phyloP scores from a whole-genome alignment of 2,797 vertebrate genomes.

The Smutsia gigantea region DNA sequence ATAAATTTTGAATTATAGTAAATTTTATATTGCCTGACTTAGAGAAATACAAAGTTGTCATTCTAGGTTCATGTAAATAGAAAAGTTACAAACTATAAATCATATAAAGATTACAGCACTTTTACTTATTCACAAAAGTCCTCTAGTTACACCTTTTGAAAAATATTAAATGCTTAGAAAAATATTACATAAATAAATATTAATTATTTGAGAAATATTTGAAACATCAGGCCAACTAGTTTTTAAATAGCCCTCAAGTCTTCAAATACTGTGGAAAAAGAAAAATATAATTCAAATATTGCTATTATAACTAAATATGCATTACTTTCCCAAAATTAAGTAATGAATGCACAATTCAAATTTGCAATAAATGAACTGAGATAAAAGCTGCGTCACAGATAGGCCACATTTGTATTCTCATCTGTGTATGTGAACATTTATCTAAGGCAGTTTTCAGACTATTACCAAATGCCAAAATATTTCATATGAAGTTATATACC shows the following conservation, averaged over 20 bases:
- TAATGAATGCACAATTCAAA: slow-evolving; percentile 25
- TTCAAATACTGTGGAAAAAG: not conserved
- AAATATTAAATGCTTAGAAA: not conserved
- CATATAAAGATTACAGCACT: not conserved
- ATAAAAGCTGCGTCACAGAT: not conserved
- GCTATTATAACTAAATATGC: not conserved
- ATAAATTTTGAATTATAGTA: not conserved
- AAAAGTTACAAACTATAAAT: slow-evolving; percentile 19
- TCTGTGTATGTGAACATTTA: not conserved
- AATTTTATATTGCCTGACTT: not conserved
- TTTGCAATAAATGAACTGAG: not conserved
- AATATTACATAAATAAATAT: slow-evolving; percentile 15
- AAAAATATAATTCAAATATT: slow-evolving; percentile 18
- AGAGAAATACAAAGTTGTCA: not conserved
- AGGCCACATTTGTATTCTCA: not conserved
- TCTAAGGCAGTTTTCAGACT: not conserved
- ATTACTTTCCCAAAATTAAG: not conserved
- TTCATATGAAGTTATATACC: not conserved
- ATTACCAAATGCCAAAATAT: not conserved
- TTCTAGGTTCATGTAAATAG: not conserved
- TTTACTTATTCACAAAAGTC: not conserved
- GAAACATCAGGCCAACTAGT: not conserved
- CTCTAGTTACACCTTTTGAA: not conserved
- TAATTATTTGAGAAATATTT: slow-evolving; percentile 22
- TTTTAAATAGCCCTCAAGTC: not conserved